Conservation (phyloP, 2,797 vertebrate genomes). For the Gobionotothen gibberifrons region DNA sequence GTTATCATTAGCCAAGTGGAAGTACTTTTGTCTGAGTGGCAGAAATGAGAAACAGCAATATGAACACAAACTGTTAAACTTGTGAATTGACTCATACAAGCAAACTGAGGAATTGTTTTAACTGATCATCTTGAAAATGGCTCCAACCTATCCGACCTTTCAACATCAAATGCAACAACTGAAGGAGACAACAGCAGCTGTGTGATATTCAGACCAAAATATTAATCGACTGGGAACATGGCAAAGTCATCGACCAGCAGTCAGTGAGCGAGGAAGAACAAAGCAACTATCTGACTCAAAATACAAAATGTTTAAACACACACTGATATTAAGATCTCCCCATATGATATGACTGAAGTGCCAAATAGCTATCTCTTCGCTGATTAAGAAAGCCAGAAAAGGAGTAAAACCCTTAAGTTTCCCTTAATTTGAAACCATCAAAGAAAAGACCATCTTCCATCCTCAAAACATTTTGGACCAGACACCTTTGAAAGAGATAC, state of each 20-base stretch:
- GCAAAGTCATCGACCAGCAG: background rate
- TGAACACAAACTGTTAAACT: slow-evolving; percentile 2
- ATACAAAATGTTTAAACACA: background rate
- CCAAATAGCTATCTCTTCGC: background rate
- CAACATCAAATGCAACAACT: background rate
- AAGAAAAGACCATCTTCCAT: background rate
- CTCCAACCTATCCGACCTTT: background rate
- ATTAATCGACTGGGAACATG: background rate
- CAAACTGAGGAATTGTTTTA: background rate
- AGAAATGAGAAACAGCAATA: background rate
- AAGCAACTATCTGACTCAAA: background rate
- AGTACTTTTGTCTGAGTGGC: slow-evolving; percentile 5
- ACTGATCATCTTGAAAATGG: background rate
- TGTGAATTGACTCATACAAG: background rate
- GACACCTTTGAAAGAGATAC: background rate
- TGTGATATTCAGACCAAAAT: background rate
- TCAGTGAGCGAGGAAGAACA: background rate
- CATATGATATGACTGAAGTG: background rate
- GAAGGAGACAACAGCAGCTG: background rate
- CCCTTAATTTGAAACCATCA: no score
- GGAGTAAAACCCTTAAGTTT: background rate
- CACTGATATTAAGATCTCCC: background rate
- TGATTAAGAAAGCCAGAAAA: background rate
- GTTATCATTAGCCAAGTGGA: slow-evolving; percentile 4
- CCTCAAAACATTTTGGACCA: background rate